Conservation (phyloP, 2,113 vertebrate genomes). For the Tinamus guttatus region DNA sequence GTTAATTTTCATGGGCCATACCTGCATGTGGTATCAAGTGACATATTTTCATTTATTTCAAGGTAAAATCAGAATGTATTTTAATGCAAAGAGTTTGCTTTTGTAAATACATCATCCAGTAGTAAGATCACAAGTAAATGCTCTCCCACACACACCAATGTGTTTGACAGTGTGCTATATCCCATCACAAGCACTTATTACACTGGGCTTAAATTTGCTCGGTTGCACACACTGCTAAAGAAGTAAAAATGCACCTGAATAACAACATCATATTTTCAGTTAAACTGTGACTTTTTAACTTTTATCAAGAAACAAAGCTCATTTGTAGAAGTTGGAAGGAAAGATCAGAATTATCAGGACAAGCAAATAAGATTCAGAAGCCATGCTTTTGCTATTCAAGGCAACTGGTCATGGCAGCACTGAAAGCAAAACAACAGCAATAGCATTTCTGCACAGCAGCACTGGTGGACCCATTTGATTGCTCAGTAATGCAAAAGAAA, state of each 20-base stretch:
- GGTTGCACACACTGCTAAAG: not conserved
- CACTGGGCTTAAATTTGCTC: not conserved
- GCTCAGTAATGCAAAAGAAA: not conserved
- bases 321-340: not conserved
- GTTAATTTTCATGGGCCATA: too few species aligned
- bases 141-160: not conserved
- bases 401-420: fast-evolving
- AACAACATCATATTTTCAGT: not conserved
- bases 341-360: not conserved
- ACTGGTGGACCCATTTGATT: not conserved
- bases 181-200: not conserved
- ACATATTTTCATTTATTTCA: not conserved
- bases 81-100: not conserved
- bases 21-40: not conserved
- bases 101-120: constrained; percentile 32
- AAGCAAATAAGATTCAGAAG: not conserved
- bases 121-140: not conserved
- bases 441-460: not conserved
- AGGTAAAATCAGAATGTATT: not conserved
- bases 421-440: too few species aligned
- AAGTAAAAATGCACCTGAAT: not conserved
- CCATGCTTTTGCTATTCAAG: not conserved
- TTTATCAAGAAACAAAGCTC: not conserved
- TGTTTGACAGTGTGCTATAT: not conserved
- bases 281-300: not conserved